A percentile compares a stretch with the other conserved stretches of the same genome.
phyloP scores from a whole-genome alignment of 2,797 vertebrate species.

The Vireo griseus region DNA sequence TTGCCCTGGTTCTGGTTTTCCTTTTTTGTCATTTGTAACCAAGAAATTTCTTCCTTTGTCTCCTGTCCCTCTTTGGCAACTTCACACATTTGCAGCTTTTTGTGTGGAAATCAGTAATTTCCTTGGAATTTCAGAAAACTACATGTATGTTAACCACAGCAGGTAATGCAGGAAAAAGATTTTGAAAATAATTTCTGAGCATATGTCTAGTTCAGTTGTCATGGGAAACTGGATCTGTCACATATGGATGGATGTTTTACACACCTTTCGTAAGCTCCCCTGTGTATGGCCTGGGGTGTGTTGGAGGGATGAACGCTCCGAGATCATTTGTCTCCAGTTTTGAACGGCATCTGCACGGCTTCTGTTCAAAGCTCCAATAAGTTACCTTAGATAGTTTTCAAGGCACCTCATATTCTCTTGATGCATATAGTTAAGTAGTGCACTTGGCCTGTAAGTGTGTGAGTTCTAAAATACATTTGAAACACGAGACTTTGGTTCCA shows the following conservation, averaged over 20 bases:
- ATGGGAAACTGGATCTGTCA: not conserved
- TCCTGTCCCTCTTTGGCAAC: not conserved
- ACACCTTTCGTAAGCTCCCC: not conserved
- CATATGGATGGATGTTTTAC: not conserved
- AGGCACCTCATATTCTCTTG: not conserved
- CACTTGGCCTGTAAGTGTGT: not conserved
- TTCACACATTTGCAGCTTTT: not conserved
- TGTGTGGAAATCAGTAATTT: not conserved
- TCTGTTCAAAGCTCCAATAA: not conserved
- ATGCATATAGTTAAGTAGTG: not conserved
- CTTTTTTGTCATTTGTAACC: not conserved
- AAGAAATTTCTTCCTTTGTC: not conserved
- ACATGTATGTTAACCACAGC: not conserved
- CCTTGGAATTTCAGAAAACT: not conserved
- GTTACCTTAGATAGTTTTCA: not conserved
- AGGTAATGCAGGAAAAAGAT: not conserved
- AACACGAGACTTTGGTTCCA: not conserved
- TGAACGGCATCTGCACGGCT: not conserved
- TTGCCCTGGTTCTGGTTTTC: not conserved
- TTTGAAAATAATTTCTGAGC: not conserved
- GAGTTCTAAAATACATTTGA: not conserved
- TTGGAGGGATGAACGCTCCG: rapidly evolving
- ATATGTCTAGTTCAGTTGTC: not conserved
- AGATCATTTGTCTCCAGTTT: not conserved
- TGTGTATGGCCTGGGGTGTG: not conserved